These are phyloP conservation scores for Planococcus citri DNA, from an alignment of 1,140 invertebrate species.

Conservation along the genomic window DNA sequence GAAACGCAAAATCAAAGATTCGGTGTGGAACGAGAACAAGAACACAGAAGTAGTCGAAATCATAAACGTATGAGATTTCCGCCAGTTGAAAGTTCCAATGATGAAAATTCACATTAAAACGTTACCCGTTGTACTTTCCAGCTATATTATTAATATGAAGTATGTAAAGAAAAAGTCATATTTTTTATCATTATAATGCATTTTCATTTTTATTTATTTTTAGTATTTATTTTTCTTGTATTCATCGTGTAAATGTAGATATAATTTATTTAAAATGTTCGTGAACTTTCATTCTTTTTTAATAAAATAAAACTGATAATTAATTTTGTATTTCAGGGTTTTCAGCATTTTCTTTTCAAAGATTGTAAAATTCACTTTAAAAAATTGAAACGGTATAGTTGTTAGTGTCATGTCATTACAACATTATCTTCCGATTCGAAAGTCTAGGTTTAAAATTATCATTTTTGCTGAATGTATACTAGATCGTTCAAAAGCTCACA, in stretches of 20 bases:
- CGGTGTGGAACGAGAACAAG: constrained; percentile 2
- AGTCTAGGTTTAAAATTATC: too few species aligned
- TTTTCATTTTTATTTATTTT: constrained; percentile 13
- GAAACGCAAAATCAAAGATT: neutral
- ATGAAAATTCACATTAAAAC: neutral
- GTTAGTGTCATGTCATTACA: too few species aligned
- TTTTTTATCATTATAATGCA: neutral
- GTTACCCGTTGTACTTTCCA: constrained; percentile 4
- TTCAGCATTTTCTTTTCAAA: too few species aligned
- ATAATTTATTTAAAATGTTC: neutral
- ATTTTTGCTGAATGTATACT: too few species aligned
- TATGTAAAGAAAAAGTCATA: constrained; percentile 11
- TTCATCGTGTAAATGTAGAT: neutral
- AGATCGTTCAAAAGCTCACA: too few species aligned
- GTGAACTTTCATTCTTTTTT: neutral
- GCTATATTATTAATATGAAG: neutral
- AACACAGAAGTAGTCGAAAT: neutral
- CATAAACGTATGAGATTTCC: constrained; percentile 11
- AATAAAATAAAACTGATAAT: neutral
- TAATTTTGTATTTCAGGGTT: too few species aligned
- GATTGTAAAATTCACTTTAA: too few species aligned
- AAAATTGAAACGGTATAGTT: too few species aligned
- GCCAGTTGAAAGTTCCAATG: neutral
- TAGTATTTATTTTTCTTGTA: constrained; percentile 11
- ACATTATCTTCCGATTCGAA: too few species aligned